Evolutionary conservation across 1,140 invertebrate genomes (phyloP), one percentile per base, ranked within the genome.

Genomic region (Pemphigus obesinymphae): DNA sequence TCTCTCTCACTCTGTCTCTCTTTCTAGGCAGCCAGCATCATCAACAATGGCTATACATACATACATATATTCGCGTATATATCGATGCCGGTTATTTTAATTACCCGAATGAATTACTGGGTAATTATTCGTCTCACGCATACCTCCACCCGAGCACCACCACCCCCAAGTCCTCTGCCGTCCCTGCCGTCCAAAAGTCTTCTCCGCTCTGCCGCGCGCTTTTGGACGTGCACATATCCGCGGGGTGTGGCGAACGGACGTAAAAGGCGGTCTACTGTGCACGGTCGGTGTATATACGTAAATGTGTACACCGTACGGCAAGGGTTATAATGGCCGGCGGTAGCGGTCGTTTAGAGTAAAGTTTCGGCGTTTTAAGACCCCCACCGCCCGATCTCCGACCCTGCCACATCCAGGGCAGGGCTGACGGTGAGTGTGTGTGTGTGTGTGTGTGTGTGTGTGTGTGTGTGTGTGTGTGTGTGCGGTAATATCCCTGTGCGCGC

Each of bases 341-440:
- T 23, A 53, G 75, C 55, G 75, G 75, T 80, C 75, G 75, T 80
- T 80, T 80, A 43, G 75, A 61, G 75, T 43, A 80, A 80, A 80
- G 75, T 80, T 80, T 80, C 31, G 50, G 48, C 73, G 50, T 76
- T 76, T 76, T 76, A 76, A 53, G 73, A 55, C 31, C 73, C 50
- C 31, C 53, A 0, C 13, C 31, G 5, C 55, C 75, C 13, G 23
- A 2, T 11, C 23, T 29, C 3, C 29, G 10, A 29, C 37, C 53
- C 37, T 8, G 7, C 17, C 26, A 17, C 61, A 2, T 13, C 55
- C 26, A 23, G 13, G 55, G 26, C 11, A 4, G 13, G 26, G n/a
- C n/a, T n/a, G n/a, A n/a, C n/a, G n/a, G n/a, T n/a, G 23, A 55
- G 53, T 8, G 10, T 23, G 3, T 23, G 13, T 55, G 2, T 55